Evolutionary conservation across 2,797 vertebrate genomes (phyloP).

Genomic region (Darevskia mixta): DNA sequence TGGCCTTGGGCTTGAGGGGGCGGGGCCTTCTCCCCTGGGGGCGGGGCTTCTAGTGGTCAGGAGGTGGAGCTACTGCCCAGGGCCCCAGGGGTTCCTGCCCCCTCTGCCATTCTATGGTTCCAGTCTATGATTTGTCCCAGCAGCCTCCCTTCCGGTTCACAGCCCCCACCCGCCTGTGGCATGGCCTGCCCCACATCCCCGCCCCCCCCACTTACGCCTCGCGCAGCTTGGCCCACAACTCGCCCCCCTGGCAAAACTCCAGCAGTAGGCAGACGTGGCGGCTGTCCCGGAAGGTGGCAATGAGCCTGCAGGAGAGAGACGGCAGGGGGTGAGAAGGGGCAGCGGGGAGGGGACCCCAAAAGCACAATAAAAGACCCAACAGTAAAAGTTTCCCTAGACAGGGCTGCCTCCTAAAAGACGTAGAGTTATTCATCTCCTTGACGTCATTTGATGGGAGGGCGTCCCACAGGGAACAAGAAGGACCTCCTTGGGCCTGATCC

Average conservation of each 20-base stretch:
- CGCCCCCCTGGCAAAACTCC: slow-evolving; percentile 87
- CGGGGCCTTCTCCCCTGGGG: neutral
- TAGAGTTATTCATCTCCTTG: neutral
- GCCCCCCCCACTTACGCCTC: slow-evolving; percentile 77
- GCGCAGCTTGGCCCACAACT: slow-evolving; percentile 89
- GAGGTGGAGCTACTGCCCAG: neutral
- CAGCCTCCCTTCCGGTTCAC: neutral
- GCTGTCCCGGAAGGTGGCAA: slow-evolving; percentile 82
- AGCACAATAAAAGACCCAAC: too few species aligned
- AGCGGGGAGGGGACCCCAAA: neutral
- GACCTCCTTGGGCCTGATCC: too few species aligned
- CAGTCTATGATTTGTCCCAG: neutral
- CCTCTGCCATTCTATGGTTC: too few species aligned
- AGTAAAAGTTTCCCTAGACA: too few species aligned
- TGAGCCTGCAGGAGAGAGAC: slow-evolving; percentile 72
- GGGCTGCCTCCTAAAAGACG: too few species aligned
- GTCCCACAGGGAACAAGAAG: too few species aligned
- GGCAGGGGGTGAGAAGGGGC: too few species aligned
- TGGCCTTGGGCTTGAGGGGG: neutral
- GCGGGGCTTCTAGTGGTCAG: neutral
- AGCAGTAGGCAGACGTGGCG: slow-evolving; percentile 86
- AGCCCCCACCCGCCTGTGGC: neutral
- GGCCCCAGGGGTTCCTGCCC: too few species aligned
- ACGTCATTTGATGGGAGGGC: too few species aligned
- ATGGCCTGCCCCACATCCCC: neutral